phyloP scores from a whole-genome alignment of 2,113 vertebrate species.

The Sander lucioperca region DNA sequence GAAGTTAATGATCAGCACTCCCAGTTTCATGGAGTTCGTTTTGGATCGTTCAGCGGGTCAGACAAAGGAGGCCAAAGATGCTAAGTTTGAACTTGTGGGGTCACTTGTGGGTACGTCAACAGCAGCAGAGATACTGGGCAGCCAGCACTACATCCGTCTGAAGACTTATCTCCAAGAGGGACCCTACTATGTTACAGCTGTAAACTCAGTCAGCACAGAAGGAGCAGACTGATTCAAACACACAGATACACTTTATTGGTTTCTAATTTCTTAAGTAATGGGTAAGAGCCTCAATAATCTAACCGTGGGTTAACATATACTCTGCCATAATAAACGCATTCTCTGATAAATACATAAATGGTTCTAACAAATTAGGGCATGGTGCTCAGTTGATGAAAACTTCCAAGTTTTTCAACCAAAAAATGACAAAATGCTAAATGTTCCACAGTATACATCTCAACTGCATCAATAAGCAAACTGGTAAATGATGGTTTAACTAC shows the following conservation, averaged over 20 bases:
- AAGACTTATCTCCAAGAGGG: conserved; percentile 92
- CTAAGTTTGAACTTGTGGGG: conserved; percentile 94
- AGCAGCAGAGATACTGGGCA: conserved; percentile 88
- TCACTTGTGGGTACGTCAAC: conserved; percentile 89
- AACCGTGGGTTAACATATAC: conserved; percentile 6
- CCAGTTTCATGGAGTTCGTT: conserved; percentile 95
- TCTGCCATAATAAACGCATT: not conserved
- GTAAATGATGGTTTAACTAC: not conserved
- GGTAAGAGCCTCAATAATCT: conserved; percentile 18
- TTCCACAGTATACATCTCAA: not conserved
- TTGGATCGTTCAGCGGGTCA: conserved; percentile 92
- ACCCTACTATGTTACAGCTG: conserved; percentile 91
- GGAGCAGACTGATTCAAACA: conserved; percentile 87
- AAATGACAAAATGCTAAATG: not conserved
- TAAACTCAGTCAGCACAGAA: conserved; percentile 90
- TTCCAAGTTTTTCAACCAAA: not conserved
- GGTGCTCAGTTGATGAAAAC: not conserved
- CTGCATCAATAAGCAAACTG: not conserved
- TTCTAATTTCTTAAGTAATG: conserved; percentile 21
- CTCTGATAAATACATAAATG: not conserved
- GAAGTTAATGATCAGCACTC: conserved; percentile 90
- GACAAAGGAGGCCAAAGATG: conserved; percentile 94
- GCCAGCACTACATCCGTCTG: conserved; percentile 91
- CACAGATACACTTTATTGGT: not conserved
- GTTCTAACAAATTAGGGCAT: not conserved